These are phyloP conservation scores for Carabus problematicus DNA, from an alignment of 2,888 invertebrate genomes.

Conservation along the genomic window DNA sequence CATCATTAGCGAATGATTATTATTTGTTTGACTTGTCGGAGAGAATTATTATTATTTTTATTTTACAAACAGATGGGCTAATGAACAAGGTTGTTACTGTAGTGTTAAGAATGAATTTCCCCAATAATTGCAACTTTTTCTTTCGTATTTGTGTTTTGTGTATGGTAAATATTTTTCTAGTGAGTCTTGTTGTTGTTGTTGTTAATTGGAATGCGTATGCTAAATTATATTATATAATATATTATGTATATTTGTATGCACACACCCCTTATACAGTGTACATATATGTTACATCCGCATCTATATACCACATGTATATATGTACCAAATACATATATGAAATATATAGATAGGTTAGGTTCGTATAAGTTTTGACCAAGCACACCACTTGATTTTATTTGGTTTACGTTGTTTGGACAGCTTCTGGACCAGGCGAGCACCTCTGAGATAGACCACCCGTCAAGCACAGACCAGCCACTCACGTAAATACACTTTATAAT, in stretches of 20 bases:
- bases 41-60: not conserved
- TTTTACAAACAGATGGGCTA: too few relatives aligned
- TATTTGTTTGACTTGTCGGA: not conserved
- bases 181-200: too few relatives aligned
- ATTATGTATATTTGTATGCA: conserved; percentile 3
- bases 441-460: conserved; percentile 63
- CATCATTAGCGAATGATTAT: too few relatives aligned
- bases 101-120: conserved; percentile 2
- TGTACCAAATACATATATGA: not conserved
- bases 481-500: conserved; percentile 67
- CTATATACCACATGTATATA: conserved; percentile 1
- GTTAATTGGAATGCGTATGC: conserved; percentile 13
- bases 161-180: not conserved
- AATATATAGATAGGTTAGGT: conserved; percentile 2
- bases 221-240: conserved; percentile 6
- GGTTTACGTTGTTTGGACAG: conserved; percentile 69
- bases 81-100: not conserved
- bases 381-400: conserved; percentile 51
- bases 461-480: conserved; percentile 64
- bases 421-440: conserved; percentile 72
- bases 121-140: conserved; percentile 5
- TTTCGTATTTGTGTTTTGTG: conserved; percentile 13
- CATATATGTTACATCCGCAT: conserved; percentile 19
- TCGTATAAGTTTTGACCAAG: conserved; percentile 19
- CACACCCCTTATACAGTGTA: not conserved